A percentile compares a stretch with the other conserved stretches of the same genome.
phyloP scores from a whole-genome alignment of 1,140 invertebrate genomes.

The Oryctes rhinoceros region DNA sequence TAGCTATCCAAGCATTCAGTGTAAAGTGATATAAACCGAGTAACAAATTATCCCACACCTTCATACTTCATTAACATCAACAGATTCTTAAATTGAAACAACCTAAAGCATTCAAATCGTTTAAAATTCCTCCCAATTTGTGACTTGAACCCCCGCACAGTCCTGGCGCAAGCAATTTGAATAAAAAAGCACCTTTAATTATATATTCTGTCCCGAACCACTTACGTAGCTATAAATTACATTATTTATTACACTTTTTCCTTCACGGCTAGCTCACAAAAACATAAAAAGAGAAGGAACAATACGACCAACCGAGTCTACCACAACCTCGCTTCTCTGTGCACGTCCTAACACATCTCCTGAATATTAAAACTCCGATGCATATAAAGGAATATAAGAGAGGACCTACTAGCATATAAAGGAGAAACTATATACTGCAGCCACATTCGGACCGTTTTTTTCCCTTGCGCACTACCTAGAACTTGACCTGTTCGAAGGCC shows the following conservation, averaged over 20 bases:
- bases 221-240: background rate
- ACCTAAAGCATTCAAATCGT: background rate
- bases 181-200: slow-evolving; percentile 16
- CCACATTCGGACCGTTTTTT: background rate
- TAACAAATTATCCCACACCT: too few relatives aligned
- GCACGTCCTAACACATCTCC: too few relatives aligned
- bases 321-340: too few relatives aligned
- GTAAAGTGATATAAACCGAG: too few relatives aligned
- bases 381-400: too few relatives aligned
- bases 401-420: slow-evolving; percentile 8
- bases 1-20: too few relatives aligned
- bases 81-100: background rate
- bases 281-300: too few relatives aligned
- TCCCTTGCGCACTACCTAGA: background rate
- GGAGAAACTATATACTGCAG: background rate
- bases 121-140: slow-evolving; percentile 9
- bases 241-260: background rate
- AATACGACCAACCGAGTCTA: too few relatives aligned
- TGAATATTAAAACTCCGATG: too few relatives aligned
- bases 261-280: too few relatives aligned
- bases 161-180: background rate
- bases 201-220: slow-evolving; percentile 14
- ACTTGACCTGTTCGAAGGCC: background rate
- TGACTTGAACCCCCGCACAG: background rate
- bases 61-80: too few relatives aligned